Conservation (phyloP, 2,113 vertebrate species). For the Passerina amoena region DNA sequence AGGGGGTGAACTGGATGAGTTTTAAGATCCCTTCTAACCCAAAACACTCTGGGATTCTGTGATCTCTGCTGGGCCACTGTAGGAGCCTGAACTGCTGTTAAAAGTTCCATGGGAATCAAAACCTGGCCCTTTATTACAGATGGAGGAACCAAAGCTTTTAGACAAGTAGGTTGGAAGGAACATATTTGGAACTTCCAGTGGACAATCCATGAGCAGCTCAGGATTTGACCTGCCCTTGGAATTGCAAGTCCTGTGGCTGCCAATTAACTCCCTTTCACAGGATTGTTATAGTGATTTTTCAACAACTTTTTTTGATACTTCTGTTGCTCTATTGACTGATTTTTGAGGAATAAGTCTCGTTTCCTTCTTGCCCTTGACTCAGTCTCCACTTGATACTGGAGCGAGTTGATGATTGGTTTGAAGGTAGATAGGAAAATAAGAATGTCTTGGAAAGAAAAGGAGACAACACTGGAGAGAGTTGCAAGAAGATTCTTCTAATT, state of each 20-base stretch:
- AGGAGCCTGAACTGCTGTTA: neutral
- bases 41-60: neutral
- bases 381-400: neutral
- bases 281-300: neutral
- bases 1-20: fast-evolving
- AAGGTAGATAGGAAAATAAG: neutral
- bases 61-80: neutral
- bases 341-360: neutral
- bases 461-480: neutral
- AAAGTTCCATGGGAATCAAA: neutral
- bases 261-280: neutral
- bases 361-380: neutral
- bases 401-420: neutral
- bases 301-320: neutral
- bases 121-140: neutral
- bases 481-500: neutral
- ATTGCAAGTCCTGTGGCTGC: neutral
- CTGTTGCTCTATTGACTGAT: neutral
- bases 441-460: neutral
- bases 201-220: neutral
- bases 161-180: neutral
- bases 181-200: fast-evolving
- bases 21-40: neutral
- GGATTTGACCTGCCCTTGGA: fast-evolving
- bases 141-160: neutral